Conservation (phyloP, 2,888 invertebrate species). For the Amorpha juglandis region DNA sequence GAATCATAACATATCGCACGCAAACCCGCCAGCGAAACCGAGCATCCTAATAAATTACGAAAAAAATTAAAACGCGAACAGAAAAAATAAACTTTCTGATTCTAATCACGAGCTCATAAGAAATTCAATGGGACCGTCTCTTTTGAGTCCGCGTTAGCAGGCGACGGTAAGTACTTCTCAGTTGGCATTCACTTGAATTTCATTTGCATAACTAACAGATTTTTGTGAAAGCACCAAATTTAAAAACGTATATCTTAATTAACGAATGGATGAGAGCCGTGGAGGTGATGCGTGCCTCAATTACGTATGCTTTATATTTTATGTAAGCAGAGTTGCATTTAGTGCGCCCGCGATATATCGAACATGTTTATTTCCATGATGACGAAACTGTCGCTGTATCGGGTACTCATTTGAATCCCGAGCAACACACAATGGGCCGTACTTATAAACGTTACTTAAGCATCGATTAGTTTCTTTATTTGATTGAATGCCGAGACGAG, state of each 20-base stretch:
- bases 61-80: neutral
- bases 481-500: too few species aligned
- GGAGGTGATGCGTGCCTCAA: too few species aligned
- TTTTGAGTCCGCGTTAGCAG: constrained; percentile 19
- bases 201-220: constrained; percentile 23
- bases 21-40: neutral
- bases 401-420: too few species aligned
- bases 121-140: constrained; percentile 23
- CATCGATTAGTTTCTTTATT: too few species aligned
- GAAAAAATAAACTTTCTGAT: constrained; percentile 21
- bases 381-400: too few species aligned
- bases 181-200: constrained; percentile 20
- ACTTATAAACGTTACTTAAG: too few species aligned
- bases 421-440: too few species aligned
- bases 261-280: constrained; percentile 18
- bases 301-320: neutral
- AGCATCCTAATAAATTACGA: neutral
- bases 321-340: neutral
- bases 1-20: neutral
- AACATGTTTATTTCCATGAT: too few species aligned
- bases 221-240: constrained; percentile 17
- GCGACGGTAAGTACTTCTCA: constrained; percentile 13
- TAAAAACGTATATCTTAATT: constrained; percentile 16
- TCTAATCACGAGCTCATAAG: constrained; percentile 24
- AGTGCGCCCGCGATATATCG: too few species aligned